Evolutionary conservation across 2,113 vertebrate genomes (phyloP).

Genomic region (Jacana jacana): DNA sequence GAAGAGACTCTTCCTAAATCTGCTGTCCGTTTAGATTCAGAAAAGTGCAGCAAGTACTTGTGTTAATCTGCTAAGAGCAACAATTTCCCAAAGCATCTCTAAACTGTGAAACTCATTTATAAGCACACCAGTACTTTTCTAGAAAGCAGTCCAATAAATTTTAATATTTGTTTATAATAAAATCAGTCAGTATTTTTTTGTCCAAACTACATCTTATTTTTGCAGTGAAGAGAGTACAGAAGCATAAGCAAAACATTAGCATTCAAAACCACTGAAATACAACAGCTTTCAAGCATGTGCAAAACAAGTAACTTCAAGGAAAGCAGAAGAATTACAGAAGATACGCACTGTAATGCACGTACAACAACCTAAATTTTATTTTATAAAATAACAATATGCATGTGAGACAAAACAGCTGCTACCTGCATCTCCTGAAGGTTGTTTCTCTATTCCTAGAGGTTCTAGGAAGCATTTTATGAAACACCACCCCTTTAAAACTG

Average conservation of each 20-base stretch:
- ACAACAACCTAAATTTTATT: neutral
- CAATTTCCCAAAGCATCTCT: neutral
- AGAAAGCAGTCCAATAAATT: neutral
- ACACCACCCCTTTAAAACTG: neutral
- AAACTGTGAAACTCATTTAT: neutral
- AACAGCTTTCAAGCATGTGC: neutral
- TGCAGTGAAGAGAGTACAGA: neutral
- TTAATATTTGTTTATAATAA: neutral
- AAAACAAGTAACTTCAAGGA: neutral
- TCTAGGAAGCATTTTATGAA: neutral
- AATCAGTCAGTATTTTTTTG: neutral
- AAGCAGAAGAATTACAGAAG: neutral
- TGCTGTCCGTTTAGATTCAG: neutral
- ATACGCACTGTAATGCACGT: accelerated
- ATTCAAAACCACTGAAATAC: neutral
- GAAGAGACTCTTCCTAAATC: neutral
- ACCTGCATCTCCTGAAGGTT: neutral
- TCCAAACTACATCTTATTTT: neutral
- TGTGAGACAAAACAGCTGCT: neutral
- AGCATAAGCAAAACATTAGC: neutral
- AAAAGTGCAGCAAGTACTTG: neutral
- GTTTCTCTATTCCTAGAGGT: neutral
- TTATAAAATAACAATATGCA: neutral
- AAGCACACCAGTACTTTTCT: neutral
- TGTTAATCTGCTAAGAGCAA: neutral